Evolutionary conservation across 2,797 vertebrate species (phyloP), one percentile per base, ranked within the genome.

Genomic region (Onychomys torridus): DNA sequence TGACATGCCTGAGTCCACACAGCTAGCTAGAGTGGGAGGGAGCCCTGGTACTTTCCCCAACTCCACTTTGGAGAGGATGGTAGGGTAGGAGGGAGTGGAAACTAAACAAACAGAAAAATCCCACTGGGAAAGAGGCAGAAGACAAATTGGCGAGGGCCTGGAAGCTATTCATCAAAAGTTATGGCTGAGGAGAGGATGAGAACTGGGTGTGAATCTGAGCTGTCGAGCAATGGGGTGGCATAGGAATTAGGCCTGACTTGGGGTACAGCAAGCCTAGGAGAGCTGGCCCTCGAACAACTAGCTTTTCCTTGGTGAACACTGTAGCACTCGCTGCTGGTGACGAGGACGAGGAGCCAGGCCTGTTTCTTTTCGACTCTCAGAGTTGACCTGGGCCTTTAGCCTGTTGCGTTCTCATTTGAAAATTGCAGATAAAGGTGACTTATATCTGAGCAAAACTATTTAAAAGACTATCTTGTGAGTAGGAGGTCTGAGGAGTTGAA

Each of bases 81-180:
- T 40, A 19, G 27, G 11, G 2, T 67, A 21, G n/a, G 43, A 13
- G 11, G 32, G 17, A 95, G 63, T 9, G 78, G 29, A 85, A 40
- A 8, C 83, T 37, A 93, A 97, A 88, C 89, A 93, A 23, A n/a
- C 23, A 88, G 40, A 67, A 84, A 95, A 75, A 82, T 5, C 27
- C 89, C 55, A 43, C 59, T 78, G 79, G 69, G 59, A 92, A 78
- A 90, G 52, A 76, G 87, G 23, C 17, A 49, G 8, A 90, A 77
- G 83, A 96, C 46, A 76, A 23, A 96, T 91, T 65, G 40, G 21
- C 5, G 2, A 96, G 77, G 59, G 6, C 19, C 92, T 85, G 55
- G 89, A 82, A 96, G 77, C 25, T 73, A 55, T 90, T 95, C 65
- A 67, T 93, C 88, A 91, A 59, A 92, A 29, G 23, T 43, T 69